Percentiles rank a stretch among this genome's conserved stretches.
These are phyloP conservation scores for Haplotaxodon microlepis DNA, from an alignment of 2,113 vertebrate species.

Conservation along the genomic window DNA sequence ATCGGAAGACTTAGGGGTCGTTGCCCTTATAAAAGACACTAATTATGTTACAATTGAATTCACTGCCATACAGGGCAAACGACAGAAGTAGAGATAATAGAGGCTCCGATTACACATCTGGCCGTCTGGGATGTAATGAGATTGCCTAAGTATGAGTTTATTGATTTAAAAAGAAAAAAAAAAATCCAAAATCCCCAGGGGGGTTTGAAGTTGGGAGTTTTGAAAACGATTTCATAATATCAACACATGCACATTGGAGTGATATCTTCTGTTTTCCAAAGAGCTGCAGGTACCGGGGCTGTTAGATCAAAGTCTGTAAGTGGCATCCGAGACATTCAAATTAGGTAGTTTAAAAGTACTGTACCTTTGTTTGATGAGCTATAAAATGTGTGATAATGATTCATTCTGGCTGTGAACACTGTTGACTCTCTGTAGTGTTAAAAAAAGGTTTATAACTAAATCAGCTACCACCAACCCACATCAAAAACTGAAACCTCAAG, in stretches of 20 bases:
- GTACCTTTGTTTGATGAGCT: neutral
- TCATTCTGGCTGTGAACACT: neutral
- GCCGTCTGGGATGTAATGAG: conserved; percentile 34
- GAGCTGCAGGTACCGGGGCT: neutral
- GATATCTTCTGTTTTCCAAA: neutral
- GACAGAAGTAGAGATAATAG: conserved; percentile 46
- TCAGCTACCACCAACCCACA: neutral
- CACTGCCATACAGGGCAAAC: conserved; percentile 26
- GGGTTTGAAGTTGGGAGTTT: conserved; percentile 2
- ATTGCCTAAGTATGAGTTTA: conserved; percentile 54
- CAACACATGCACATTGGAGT: neutral
- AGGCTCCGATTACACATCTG: conserved; percentile 52
- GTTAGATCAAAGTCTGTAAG: neutral
- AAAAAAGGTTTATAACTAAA: neutral
- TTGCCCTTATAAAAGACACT: conserved; percentile 31
- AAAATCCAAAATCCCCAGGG: conserved; percentile 48
- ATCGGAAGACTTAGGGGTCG: conserved; percentile 31
- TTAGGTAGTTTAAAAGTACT: neutral
- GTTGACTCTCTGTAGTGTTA: neutral
- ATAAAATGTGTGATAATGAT: neutral
- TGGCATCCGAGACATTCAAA: neutral
- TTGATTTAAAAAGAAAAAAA: conserved; percentile 21
- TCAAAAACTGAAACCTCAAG: neutral
- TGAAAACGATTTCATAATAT: neutral
- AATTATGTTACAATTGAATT: conserved; percentile 62